Evolutionary conservation across 2,797 vertebrate genomes (phyloP).

Genomic region (Cheirogaleus major): DNA sequence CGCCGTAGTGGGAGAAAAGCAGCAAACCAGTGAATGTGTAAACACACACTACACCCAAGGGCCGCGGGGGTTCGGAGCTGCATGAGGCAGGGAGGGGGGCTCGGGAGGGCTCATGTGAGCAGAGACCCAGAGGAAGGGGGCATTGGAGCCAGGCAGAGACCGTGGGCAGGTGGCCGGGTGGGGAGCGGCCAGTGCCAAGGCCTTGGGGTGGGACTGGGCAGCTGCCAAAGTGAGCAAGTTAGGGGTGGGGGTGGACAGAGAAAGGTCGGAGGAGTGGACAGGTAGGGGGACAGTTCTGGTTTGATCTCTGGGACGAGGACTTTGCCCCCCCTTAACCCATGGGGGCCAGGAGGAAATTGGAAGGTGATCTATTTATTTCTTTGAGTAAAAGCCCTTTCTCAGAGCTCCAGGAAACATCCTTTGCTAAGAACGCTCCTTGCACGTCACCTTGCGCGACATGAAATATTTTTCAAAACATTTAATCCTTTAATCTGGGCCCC

Average conservation of each 20-base stretch:
- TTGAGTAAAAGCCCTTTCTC: not conserved
- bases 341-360: not conserved
- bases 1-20: rapidly evolving
- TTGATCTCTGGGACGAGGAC: not conserved
- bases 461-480: conserved; percentile 18
- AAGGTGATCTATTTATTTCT: not conserved
- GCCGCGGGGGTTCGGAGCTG: rapidly evolving
- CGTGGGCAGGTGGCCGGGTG: not conserved
- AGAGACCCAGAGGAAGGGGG: not conserved
- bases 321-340: not conserved
- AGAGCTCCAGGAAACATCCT: not conserved
- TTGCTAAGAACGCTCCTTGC: not conserved
- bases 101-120: rapidly evolving
- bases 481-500: not conserved
- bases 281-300: not conserved
- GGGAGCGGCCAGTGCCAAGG: not conserved
- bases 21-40: rapidly evolving
- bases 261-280: not conserved
- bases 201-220: not conserved
- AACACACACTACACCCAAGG: not conserved
- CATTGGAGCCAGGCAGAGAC: rapidly evolving
- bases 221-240: not conserved
- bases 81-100: not conserved
- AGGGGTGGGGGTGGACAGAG: no score
- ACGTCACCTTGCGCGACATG: not conserved